These are phyloP conservation scores for Lasioglossum leucozonium DNA, from an alignment of 2,888 invertebrate species.

Conservation along the genomic window DNA sequence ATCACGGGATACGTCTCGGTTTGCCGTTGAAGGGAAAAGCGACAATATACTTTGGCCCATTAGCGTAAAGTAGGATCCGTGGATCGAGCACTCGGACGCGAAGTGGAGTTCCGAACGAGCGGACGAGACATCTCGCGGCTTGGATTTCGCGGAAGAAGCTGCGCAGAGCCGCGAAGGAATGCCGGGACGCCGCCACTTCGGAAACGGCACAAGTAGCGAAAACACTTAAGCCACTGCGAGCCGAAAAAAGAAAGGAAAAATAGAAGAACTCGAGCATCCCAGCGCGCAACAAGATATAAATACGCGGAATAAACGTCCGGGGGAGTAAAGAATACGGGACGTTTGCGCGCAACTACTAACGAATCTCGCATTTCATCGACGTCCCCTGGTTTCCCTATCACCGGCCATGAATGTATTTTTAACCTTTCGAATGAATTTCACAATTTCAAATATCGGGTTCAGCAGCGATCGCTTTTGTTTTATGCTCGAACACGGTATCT, in stretches of 20 bases:
- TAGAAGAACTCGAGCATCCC: constrained; percentile 37
- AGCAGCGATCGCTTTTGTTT: background rate
- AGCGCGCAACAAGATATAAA: constrained; percentile 34
- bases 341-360: background rate
- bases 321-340: background rate
- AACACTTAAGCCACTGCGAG: constrained; percentile 42
- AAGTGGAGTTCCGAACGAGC: constrained; percentile 33
- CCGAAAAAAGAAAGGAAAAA: too few species aligned
- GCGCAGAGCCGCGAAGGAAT: constrained; percentile 25
- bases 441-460: background rate
- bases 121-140: constrained; percentile 9
- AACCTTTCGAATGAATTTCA: background rate
- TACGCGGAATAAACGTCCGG: constrained; percentile 18
- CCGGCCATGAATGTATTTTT: background rate
- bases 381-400: too few species aligned
- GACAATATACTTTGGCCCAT: constrained; percentile 7
- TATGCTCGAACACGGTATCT: background rate
- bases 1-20: background rate
- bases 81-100: constrained; percentile 14
- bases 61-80: constrained; percentile 11
- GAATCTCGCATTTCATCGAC: background rate
- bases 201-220: constrained; percentile 54
- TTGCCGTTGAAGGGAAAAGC: background rate
- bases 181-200: constrained; percentile 36
- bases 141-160: constrained; percentile 26